Evolutionary conservation across 2,797 vertebrate genomes (phyloP), one percentile per base, ranked within the genome.

Genomic region (Pangasius djambal): DNA sequence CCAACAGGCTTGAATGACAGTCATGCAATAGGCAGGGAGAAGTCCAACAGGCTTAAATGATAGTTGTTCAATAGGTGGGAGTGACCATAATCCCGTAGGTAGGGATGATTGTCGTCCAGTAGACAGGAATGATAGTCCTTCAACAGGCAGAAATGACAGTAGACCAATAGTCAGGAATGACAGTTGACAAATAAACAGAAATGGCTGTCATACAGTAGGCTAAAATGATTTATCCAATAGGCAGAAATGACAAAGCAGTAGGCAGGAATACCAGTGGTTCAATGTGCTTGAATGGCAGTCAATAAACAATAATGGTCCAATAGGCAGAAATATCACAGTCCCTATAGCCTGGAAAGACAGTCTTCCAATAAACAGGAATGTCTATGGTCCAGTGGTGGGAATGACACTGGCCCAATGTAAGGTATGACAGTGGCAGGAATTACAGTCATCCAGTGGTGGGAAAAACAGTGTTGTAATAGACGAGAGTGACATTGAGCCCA

Each of bases 401-500:
- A 52, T 48, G 61, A 83, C 57, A 40, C 57, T 59, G 31, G 50
- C 48, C 28, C 15, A n/a, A 18, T 79, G 77, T n/a, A 37, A 13
- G 25, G 59, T 40, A 83, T n/a, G 83, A 85, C 9, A 67, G 37
- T 67, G 59, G 22, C 31, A 69, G 44, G 31, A 81, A 81, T 69
- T 69, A 69, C 5, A 86, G 69, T n/a, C n/a, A 0, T 52, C 28
- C 65, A 70, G 9, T 52, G 16, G 15, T 86, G 85, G 55, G 55
- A 48, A 8, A 44, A 61, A 74, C 5, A 7, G 22, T n/a, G 69
- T n/a, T 61, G 44, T 44, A 86, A 61, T 12, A 44, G 25, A 86
- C 6, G 4, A 28, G 84, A 44, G 25, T 86, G 85, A 63, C 85
- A 86, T 61, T 86, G 52, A 75, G 34, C 25, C 37, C 55, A 75